A percentile compares a stretch with the other conserved stretches of the same genome.
Evolutionary conservation across 2,113 vertebrate genomes (phyloP).

Genomic region (Glaucomys volans): DNA sequence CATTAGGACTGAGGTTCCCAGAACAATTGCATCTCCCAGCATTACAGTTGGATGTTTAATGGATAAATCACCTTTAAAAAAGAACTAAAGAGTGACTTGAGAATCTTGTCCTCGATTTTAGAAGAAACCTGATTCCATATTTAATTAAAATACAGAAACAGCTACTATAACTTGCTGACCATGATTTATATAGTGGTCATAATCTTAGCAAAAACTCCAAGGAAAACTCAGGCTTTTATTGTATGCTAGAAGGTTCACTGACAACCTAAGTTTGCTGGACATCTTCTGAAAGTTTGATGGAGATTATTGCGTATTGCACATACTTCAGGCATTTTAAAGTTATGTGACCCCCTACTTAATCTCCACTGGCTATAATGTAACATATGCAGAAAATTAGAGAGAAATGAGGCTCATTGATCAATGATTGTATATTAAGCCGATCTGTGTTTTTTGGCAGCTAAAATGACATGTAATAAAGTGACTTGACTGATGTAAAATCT

Average conservation of each 20-base stretch:
- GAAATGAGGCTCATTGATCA: not conserved
- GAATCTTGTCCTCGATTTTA: not conserved
- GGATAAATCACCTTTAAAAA: not conserved
- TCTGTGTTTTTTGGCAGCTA: not conserved
- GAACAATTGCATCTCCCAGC: not conserved
- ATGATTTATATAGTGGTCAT: not conserved
- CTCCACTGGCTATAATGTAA: not conserved
- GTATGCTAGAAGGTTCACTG: not conserved
- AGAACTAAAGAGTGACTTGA: not conserved
- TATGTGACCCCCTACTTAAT: not conserved
- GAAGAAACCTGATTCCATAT: not conserved
- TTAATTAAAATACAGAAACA: conserved; percentile 31
- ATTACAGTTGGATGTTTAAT: not conserved
- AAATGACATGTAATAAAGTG: conserved; percentile 33
- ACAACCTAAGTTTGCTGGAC: not conserved
- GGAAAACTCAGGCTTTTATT: not conserved
- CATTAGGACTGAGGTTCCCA: not conserved
- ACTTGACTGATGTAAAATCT: not conserved
- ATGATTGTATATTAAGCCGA: not conserved
- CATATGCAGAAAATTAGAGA: not conserved
- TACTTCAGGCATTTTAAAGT: not conserved
- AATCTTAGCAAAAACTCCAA: not conserved
- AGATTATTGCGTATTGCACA: not conserved
- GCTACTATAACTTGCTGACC: not conserved
- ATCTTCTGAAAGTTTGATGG: not conserved